A percentile compares a stretch with the other conserved stretches of the same genome.
Conservation (phyloP, 2,113 vertebrate genomes). For the Muntiacus reevesi region DNA sequence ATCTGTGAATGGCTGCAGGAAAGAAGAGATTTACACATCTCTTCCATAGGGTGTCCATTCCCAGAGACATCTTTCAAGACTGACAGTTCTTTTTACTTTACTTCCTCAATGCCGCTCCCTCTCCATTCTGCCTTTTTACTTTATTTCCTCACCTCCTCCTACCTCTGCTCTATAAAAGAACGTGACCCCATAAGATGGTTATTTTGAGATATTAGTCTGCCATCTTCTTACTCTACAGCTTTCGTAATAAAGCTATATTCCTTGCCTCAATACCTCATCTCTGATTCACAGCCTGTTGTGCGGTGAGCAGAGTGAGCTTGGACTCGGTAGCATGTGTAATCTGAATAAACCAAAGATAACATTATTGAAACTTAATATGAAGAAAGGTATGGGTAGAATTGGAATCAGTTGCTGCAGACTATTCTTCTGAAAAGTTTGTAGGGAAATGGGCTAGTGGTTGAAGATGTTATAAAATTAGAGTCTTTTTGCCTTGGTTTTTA, state of each 20-base stretch:
- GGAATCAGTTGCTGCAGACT: not conserved
- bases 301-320: not conserved
- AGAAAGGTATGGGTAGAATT: not conserved
- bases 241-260: not conserved
- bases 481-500: not conserved
- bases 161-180: not conserved
- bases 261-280: not conserved
- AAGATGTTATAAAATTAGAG: not conserved
- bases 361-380: not conserved
- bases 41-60: not conserved
- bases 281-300: not conserved
- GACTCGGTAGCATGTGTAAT: not conserved
- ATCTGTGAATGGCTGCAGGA: not conserved
- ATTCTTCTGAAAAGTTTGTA: not conserved
- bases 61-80: not conserved
- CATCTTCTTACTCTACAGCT: not conserved
- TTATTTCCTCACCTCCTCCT: not conserved
- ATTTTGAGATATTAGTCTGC: not conserved
- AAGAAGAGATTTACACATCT: not conserved
- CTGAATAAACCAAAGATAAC: not conserved
- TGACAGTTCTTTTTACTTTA: not conserved
- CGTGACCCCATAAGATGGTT: not conserved
- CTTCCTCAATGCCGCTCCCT: not conserved
- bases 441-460: not conserved
- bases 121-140: not conserved